phyloP scores from a whole-genome alignment of 2,113 vertebrate species.

The Sylvilagus bachmani region DNA sequence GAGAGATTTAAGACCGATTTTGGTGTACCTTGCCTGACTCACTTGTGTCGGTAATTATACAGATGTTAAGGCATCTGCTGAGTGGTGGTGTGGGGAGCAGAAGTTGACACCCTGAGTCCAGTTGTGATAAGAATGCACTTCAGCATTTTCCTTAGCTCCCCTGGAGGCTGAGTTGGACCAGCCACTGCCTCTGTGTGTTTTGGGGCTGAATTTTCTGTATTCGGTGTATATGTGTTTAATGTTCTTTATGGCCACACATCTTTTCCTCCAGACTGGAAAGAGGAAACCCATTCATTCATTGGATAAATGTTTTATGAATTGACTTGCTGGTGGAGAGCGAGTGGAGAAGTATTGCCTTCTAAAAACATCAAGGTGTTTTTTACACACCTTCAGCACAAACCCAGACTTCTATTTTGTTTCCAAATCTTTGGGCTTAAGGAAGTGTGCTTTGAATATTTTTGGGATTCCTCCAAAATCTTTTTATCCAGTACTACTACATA shows the following conservation, averaged over 20 bases:
- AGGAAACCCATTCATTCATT: constrained; percentile 57
- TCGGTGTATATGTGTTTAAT: background rate
- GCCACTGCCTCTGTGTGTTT: constrained; percentile 52
- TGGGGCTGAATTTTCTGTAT: constrained; percentile 71
- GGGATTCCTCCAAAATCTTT: background rate
- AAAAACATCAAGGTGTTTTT: background rate
- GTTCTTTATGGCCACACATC: constrained; percentile 43
- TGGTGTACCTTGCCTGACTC: constrained; percentile 63
- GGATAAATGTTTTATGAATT: constrained; percentile 43
- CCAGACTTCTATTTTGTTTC: constrained; percentile 16
- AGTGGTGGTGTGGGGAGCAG: constrained; percentile 18
- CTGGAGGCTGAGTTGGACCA: background rate
- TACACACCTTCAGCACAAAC: background rate
- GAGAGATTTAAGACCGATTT: constrained; percentile 58
- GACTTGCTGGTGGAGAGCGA: constrained; percentile 3
- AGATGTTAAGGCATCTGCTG: constrained; percentile 64
- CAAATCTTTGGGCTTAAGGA: background rate
- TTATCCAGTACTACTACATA: background rate
- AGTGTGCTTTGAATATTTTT: background rate
- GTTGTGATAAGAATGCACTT: constrained; percentile 76
- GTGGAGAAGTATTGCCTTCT: background rate
- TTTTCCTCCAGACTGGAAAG: constrained; percentile 65
- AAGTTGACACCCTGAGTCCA: constrained; percentile 75
- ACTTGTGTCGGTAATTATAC: constrained; percentile 47
- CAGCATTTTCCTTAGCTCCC: constrained; percentile 62